Evolutionary conservation across 2,797 vertebrate species (phyloP).

Genomic region (Anableps anableps): DNA sequence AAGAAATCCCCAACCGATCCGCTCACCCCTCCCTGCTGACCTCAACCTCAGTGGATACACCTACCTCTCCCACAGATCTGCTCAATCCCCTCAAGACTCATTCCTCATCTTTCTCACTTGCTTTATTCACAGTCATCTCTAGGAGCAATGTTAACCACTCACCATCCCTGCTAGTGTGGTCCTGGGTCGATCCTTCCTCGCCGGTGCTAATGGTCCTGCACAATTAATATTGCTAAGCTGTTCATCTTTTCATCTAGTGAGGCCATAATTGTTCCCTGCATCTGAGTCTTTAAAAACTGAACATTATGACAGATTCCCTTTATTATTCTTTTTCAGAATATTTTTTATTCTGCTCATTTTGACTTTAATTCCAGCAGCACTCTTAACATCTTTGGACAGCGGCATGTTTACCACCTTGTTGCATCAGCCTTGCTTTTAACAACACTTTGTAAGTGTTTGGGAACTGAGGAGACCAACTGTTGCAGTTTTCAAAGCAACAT

Average conservation of each 20-base stretch:
- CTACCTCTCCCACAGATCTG: too few relatives aligned
- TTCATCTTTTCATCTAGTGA: too few relatives aligned
- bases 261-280: too few relatives aligned
- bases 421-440: background rate
- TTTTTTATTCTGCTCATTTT: background rate
- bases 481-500: background rate
- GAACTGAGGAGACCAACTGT: background rate
- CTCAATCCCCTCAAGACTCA: too few relatives aligned
- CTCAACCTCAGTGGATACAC: background rate
- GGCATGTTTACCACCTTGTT: background rate
- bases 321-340: background rate
- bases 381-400: background rate
- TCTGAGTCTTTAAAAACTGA: too few relatives aligned
- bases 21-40: background rate
- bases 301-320: background rate
- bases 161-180: background rate
- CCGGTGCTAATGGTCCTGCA: background rate
- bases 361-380: background rate
- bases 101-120: background rate
- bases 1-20: background rate
- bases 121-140: background rate
- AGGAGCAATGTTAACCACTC: background rate
- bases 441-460: background rate
- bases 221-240: too few relatives aligned
- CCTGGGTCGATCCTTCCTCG: background rate